These are phyloP conservation scores for Drosophila quadrilineata DNA, from an alignment of 1,140 invertebrate genomes.

Conservation along the genomic window DNA sequence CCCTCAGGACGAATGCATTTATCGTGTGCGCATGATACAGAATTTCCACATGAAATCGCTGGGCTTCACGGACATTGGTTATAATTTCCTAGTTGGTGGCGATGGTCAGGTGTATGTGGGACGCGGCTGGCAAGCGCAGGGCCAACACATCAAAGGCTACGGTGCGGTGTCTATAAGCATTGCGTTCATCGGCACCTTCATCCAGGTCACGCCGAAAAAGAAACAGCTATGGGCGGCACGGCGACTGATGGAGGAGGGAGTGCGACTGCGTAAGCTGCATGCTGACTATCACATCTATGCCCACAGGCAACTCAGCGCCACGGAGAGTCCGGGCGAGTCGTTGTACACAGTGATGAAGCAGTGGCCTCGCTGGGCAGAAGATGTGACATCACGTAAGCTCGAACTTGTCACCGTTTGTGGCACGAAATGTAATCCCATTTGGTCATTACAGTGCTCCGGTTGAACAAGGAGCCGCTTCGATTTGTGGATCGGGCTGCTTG, in stretches of 20 bases:
- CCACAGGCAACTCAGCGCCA: slow-evolving; percentile 84
- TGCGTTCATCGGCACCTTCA: slow-evolving; percentile 87
- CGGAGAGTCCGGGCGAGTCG: slow-evolving; percentile 84
- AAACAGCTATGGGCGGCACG: slow-evolving; percentile 84
- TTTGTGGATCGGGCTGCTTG: slow-evolving; percentile 83
- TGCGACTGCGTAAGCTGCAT: slow-evolving; percentile 83
- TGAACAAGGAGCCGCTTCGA: slow-evolving; percentile 56
- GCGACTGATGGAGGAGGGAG: slow-evolving; percentile 84
- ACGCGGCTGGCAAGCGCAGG: slow-evolving; percentile 85
- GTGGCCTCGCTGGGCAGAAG: slow-evolving; percentile 83
- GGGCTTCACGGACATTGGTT: slow-evolving; percentile 84
- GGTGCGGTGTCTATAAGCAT: slow-evolving; percentile 85
- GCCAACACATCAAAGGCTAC: slow-evolving; percentile 85
- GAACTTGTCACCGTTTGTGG: background rate
- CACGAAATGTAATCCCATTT: background rate
- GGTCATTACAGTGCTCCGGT: slow-evolving; percentile 35
- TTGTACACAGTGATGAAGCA: slow-evolving; percentile 83
- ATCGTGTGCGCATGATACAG: slow-evolving; percentile 83
- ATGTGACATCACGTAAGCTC: slow-evolving; percentile 47
- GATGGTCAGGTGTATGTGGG: slow-evolving; percentile 88
- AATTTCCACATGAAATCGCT: slow-evolving; percentile 84
- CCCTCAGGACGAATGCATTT: slow-evolving; percentile 73
- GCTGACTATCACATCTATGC: slow-evolving; percentile 85
- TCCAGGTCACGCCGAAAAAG: slow-evolving; percentile 82
- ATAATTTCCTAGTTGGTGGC: slow-evolving; percentile 89